These are phyloP conservation scores for Falco naumanni DNA, from an alignment of 2,797 vertebrate genomes.

Conservation along the genomic window DNA sequence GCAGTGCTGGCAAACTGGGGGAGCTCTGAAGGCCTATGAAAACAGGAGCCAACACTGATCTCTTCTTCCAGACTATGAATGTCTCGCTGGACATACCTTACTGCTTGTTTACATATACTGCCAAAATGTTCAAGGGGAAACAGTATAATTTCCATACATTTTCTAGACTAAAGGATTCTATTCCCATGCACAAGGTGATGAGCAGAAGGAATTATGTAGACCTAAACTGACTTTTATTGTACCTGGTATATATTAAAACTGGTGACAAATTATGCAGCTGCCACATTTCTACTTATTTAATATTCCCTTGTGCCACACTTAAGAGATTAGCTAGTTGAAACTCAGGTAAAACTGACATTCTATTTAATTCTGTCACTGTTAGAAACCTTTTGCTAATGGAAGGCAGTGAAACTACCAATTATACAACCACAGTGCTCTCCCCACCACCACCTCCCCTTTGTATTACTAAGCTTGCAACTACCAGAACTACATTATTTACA, in stretches of 20 bases:
- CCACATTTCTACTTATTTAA: background rate
- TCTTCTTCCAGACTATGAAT: background rate
- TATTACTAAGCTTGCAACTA: background rate
- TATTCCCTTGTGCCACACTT: background rate
- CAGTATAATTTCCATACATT: background rate
- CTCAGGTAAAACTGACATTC: slow-evolving; percentile 5
- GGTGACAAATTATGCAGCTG: background rate
- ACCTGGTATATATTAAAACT: background rate
- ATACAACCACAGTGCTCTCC: background rate
- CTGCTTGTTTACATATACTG: background rate
- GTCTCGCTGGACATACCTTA: background rate
- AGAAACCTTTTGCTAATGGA: background rate
- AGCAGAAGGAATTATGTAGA: background rate
- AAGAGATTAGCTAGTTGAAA: background rate
- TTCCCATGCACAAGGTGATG: background rate
- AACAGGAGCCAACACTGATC: background rate
- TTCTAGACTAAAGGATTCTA: background rate
- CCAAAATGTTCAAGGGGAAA: background rate
- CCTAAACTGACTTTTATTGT: background rate
- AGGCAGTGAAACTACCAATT: slow-evolving; percentile 1
- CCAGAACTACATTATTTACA: background rate
- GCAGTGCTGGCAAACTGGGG: background rate
- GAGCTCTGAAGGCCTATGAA: background rate
- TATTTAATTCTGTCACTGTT: background rate
- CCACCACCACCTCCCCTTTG: background rate